These are phyloP conservation scores for Perizoma affinitatum DNA, from an alignment of 2,888 invertebrate genomes.

Conservation along the genomic window DNA sequence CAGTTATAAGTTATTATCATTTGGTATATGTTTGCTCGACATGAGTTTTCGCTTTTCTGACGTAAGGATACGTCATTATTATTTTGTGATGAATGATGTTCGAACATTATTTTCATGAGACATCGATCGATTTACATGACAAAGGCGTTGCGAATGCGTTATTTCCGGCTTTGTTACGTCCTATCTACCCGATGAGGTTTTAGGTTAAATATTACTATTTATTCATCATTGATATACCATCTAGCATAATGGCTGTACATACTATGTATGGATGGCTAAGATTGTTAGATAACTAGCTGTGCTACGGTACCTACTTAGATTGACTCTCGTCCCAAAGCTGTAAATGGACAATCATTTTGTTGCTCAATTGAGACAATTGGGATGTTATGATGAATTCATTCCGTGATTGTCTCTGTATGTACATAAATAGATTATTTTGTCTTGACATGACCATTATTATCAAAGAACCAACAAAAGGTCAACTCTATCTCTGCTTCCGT, in stretches of 20 bases:
- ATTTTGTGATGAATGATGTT: not conserved
- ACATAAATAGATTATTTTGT: not conserved
- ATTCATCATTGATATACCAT: slow-evolving; percentile 3
- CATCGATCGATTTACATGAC: slow-evolving; percentile 12
- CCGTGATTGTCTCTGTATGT: too few species aligned
- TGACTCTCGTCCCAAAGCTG: too few species aligned
- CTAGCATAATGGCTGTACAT: not conserved
- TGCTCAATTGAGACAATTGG: too few species aligned
- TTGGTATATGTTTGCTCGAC: not conserved
- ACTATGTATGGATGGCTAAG: too few species aligned
- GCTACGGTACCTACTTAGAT: not conserved
- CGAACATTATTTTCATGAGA: not conserved
- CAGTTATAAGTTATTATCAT: not conserved
- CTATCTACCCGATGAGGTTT: slow-evolving; percentile 19
- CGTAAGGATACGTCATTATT: not conserved
- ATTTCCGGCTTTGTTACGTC: slow-evolving; percentile 14
- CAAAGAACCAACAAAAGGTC: slow-evolving; percentile 13
- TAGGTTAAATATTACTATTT: slow-evolving; percentile 21
- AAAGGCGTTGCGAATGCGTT: slow-evolving; percentile 22
- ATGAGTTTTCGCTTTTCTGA: not conserved
- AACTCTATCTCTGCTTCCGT: slow-evolving; percentile 14
- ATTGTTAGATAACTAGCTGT: too few species aligned
- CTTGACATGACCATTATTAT: slow-evolving; percentile 5
- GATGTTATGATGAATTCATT: too few species aligned
- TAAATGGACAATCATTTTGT: too few species aligned